Evolutionary conservation across 2,797 vertebrate genomes (phyloP), one percentile per base, ranked within the genome.

Genomic region (Urosaurus nigricauda): DNA sequence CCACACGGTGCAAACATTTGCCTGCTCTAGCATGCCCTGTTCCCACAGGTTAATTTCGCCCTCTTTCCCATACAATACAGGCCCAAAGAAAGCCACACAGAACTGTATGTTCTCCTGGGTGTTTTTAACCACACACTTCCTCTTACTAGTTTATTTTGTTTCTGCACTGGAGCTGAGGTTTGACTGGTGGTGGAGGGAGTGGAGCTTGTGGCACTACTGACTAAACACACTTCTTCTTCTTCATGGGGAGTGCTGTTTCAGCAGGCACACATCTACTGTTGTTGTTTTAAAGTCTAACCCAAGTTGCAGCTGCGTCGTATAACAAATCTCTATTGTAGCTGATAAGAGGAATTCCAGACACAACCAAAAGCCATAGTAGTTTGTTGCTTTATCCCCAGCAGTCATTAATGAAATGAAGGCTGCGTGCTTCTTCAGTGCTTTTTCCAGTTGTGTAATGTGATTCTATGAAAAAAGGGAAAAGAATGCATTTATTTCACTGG

Each of bases 401-500:
- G 24, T 0, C 0, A 56, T 74, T 58, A 86, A 92, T 1, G 16
- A 53, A 35, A 87, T 85, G 86, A 83, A 92, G 0, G 1, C 40
- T 68, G 78, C 40, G 90, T 92, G 78, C 29, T 24, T 92, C 71
- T 35, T 65, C 87, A 88, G 73, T 85, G 35, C 35, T 68, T 2
- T 79, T 71, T 40, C 40, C 73, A 35, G 19, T 88, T 93, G 82
- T 80, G 84, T 89, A 92, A 32, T 0, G 0, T 79, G 82, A 29
- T 91, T 65, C 73, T 79, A 37, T 40, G 53, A 43, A 89, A n/a
- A n/a, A 17, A 47, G 91, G 88, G 83, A 75, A 51, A 51, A 51
- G 47, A 86, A 93, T 93, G 80, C 4, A 84, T 79, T 86, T 82
- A 91, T 86, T 93, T 91, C 82, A 81, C 68, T 86, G 17, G 90